Conservation (phyloP, 1,140 invertebrate species). For the Conus betulinus region DNA sequence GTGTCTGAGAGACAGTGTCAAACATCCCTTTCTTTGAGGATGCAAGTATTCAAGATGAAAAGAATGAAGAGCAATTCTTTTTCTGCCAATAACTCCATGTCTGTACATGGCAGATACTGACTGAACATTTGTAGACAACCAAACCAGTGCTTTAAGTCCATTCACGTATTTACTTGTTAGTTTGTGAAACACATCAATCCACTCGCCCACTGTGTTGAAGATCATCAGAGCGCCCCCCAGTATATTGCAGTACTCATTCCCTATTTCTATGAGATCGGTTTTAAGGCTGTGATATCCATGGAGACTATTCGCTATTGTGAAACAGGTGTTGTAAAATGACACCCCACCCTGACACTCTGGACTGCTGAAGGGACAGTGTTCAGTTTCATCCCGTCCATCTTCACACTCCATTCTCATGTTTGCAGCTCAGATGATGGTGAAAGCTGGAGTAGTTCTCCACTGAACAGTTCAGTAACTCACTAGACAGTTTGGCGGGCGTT, state of each 20-base stretch:
- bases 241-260: background rate
- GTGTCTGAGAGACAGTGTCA: background rate
- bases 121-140: no score
- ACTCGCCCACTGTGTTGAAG: no score
- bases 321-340: background rate
- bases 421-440: background rate
- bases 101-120: background rate
- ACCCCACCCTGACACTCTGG: background rate
- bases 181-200: background rate
- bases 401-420: conserved; percentile 18
- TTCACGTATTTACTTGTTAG: background rate
- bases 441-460: background rate
- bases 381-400: background rate
- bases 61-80: background rate
- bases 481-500: background rate
- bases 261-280: no score
- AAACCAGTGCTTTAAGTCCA: no score
- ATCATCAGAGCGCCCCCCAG: background rate
- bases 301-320: background rate
- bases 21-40: background rate
- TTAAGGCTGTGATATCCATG: no score
- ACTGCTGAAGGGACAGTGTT: conserved; percentile 26
- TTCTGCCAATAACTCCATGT: background rate
- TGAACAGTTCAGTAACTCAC: background rate
- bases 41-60: background rate